Conservation (phyloP, 2,113 vertebrate genomes). For the Miniopterus natalensis region DNA sequence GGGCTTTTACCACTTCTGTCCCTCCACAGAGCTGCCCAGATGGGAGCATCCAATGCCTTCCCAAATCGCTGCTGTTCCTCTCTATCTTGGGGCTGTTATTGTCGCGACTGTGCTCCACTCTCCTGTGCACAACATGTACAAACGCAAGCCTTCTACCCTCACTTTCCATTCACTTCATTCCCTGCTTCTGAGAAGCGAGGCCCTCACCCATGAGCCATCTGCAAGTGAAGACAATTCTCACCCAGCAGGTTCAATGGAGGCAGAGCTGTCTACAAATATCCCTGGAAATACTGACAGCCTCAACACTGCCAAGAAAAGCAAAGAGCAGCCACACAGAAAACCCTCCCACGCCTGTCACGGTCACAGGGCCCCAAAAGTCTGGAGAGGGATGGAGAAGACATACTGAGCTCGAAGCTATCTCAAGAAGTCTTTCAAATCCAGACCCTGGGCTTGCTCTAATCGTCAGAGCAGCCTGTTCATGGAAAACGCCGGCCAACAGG, state of each 20-base stretch:
- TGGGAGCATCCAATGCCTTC: no score
- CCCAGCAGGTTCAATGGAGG: not conserved
- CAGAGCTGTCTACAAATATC: not conserved
- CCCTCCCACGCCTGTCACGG: not conserved
- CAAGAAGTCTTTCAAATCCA: not conserved
- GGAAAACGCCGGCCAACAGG: conserved; percentile 67
- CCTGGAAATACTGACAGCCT: not conserved
- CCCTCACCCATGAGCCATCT: not conserved
- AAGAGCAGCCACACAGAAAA: not conserved
- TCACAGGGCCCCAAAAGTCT: not conserved
- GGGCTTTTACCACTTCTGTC: not conserved
- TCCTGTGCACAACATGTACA: not conserved
- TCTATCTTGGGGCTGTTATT: not conserved
- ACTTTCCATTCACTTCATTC: not conserved
- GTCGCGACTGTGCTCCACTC: accelerated
- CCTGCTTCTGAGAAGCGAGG: conserved; percentile 7
- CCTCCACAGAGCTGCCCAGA: not conserved
- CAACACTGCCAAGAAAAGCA: not conserved
- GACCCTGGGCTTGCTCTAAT: not conserved
- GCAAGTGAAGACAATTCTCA: not conserved
- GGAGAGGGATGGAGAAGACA: not conserved
- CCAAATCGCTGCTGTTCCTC: not conserved
- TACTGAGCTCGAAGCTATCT: not conserved
- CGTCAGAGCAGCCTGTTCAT: conserved; percentile 4
- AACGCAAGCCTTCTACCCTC: not conserved